A percentile compares a stretch with the other conserved stretches of the same genome.
phyloP scores from a whole-genome alignment of 1,140 invertebrate genomes.

The Chionoecetes opilio region DNA sequence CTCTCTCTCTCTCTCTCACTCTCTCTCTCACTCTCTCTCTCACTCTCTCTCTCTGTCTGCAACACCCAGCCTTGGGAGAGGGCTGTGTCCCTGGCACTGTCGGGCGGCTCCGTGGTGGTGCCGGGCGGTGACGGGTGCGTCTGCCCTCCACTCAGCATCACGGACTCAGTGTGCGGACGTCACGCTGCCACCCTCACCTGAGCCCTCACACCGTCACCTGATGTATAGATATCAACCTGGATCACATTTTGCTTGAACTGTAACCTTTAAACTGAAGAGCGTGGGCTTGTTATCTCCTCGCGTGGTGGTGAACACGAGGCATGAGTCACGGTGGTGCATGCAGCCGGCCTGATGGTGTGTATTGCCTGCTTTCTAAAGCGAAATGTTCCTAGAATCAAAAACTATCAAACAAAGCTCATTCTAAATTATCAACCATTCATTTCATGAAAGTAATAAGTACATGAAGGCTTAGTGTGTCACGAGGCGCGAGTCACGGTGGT shows the following conservation, averaged over 20 bases:
- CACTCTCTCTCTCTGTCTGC: background rate
- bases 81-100: background rate
- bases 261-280: background rate
- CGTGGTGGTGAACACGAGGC: no score
- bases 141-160: slow-evolving; percentile 13
- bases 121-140: background rate
- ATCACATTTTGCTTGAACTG: background rate
- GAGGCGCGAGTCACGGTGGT: no score
- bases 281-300: no score
- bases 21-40: background rate
- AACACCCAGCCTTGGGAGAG: slow-evolving; percentile 22
- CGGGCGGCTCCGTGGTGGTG: slow-evolving; percentile 11
- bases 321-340: no score
- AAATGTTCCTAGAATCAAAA: no score
- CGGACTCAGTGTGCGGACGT: background rate
- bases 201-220: background rate
- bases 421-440: no score
- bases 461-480: no score
- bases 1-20: slow-evolving; percentile 61
- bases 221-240: background rate
- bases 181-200: background rate
- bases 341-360: no score
- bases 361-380: no score
- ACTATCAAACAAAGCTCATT: no score
- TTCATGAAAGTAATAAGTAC: no score